phyloP scores from a whole-genome alignment of 2,888 invertebrate genomes.

The Nephrocerus scutellatus region DNA sequence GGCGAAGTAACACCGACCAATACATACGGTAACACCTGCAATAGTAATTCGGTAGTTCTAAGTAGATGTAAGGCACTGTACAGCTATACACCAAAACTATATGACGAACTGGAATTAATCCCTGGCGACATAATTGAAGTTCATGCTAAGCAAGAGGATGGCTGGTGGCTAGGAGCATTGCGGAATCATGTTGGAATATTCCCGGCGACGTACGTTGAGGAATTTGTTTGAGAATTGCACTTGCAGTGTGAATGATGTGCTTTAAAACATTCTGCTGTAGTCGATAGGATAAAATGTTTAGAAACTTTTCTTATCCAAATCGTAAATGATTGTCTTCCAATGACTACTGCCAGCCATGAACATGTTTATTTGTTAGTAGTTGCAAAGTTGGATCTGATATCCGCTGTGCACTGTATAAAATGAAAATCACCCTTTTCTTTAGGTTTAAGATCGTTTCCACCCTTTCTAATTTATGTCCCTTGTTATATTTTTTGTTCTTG shows the following conservation, averaged over 20 bases:
- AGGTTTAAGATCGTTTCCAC: no score
- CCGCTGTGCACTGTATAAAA: no score
- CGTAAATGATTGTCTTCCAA: constrained; percentile 11
- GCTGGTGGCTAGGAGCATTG: constrained; percentile 91
- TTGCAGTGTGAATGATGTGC: no score
- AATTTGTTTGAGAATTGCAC: constrained; percentile 53
- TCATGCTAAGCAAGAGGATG: constrained; percentile 84
- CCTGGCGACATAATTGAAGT: constrained; percentile 81
- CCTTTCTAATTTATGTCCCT: no score
- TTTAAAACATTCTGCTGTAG: no score
- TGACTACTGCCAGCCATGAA: constrained; percentile 16
- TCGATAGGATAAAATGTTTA: no score
- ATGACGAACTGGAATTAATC: constrained; percentile 73
- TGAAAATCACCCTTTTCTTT: no score
- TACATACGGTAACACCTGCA: constrained; percentile 6
- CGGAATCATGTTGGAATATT: constrained; percentile 77
- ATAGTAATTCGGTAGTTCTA: constrained; percentile 40
- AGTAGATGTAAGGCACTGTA: constrained; percentile 80
- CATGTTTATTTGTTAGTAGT: no score
- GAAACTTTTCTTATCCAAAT: no score
- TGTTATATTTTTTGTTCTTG: no score
- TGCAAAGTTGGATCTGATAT: no score
- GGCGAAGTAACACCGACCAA: not conserved
- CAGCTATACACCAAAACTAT: constrained; percentile 77
- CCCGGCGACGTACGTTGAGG: constrained; percentile 90